Percentiles rank a stretch among this genome's conserved stretches.
phyloP scores from a whole-genome alignment of 2,888 invertebrate genomes.

The Alloscopus bannaensis region DNA sequence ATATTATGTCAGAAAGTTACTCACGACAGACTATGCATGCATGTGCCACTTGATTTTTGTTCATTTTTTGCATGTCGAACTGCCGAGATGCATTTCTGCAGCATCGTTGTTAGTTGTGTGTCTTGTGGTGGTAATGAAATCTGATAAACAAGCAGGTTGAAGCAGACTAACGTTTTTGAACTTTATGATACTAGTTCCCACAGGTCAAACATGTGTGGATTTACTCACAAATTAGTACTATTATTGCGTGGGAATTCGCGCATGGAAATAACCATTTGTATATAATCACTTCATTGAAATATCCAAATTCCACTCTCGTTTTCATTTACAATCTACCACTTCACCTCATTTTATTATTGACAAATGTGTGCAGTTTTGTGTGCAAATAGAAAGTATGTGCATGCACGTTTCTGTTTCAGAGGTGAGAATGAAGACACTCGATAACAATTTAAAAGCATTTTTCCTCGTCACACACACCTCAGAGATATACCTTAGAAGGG shows the following conservation, averaged over 20 bases:
- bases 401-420: no score
- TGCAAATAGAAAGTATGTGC: conserved; percentile 12
- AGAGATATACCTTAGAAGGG: no score
- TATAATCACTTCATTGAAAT: conserved; percentile 52
- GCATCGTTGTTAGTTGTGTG: no score
- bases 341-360: neutral
- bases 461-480: no score
- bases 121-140: no score
- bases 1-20: no score
- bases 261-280: conserved; percentile 45
- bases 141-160: conserved; percentile 25
- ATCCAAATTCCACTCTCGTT: conserved; percentile 42
- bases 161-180: no score
- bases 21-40: no score
- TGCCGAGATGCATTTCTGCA: no score
- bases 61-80: neutral
- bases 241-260: conserved; percentile 37
- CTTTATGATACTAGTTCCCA: conserved; percentile 30
- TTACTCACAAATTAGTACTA: neutral
- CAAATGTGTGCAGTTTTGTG: neutral
- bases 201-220: neutral
- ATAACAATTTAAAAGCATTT: no score
- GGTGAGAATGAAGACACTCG: no score
- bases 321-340: conserved; percentile 31
- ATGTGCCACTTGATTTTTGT: no score